Conservation (phyloP, 2,797 vertebrate genomes). For the Knipowitschia caucasica region DNA sequence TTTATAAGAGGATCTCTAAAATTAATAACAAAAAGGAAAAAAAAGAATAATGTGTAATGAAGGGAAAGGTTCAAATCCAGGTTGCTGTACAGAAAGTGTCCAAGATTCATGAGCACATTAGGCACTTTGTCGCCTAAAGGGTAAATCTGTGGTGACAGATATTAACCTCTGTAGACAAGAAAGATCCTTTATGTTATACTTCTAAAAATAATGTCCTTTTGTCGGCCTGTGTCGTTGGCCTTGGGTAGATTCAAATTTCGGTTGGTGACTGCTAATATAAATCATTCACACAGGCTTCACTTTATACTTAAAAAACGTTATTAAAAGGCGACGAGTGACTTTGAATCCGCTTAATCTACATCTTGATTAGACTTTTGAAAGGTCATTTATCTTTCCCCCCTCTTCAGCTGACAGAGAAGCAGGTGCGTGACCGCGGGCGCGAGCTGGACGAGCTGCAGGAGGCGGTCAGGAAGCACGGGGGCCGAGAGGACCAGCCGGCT, state of each 20-base stretch:
- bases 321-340: slow-evolving; percentile 2
- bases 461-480: slow-evolving; percentile 69
- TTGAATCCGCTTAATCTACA: slow-evolving; percentile 15
- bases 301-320: background rate
- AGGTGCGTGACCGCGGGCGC: slow-evolving; percentile 80
- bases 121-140: background rate
- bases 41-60: no score
- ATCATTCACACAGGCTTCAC: slow-evolving; percentile 4
- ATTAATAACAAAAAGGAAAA: no score
- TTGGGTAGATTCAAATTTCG: background rate
- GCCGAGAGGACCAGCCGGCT: slow-evolving; percentile 71
- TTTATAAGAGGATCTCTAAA: no score
- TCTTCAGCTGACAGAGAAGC: slow-evolving; percentile 86
- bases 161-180: background rate
- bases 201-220: background rate
- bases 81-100: background rate
- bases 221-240: background rate
- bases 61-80: no score
- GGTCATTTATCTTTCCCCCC: slow-evolving; percentile 32
- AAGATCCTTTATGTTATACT: background rate
- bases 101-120: background rate
- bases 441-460: slow-evolving; percentile 87
- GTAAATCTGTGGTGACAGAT: background rate
- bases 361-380: slow-evolving; percentile 36
- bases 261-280: background rate